Evolutionary conservation across 2,888 invertebrate species (phyloP), one percentile per base, ranked within the genome.

Genomic region (Aphidoletes aphidimyza): DNA sequence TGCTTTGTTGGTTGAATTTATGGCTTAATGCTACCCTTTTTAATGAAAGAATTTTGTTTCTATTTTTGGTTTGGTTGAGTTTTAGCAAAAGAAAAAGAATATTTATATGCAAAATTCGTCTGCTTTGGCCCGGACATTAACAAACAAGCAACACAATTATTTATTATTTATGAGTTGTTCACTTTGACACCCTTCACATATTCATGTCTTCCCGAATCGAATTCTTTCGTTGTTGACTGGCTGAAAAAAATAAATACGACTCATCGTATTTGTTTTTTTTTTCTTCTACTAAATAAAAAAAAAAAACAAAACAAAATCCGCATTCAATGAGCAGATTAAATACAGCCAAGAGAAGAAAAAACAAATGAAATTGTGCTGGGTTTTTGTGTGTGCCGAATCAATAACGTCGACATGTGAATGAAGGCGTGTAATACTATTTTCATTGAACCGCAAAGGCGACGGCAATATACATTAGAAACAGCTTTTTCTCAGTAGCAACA

Each of bases 101-200:
- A 2, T 17, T 17, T 2, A 47, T 47, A 19, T 42, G 11, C 11
- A 47, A 17, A 47, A 47, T 17, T 47, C 47, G 19, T 47, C 2
- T 47, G 47, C 19, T 47, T 47, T 11, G 9, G 47, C 19, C 11
- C 8, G 11, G 54, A 54, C 54, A 26, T 22, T 26, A 3, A 54
- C 26, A 19, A 22, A 49, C 49, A 49, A 49, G 3, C 49, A 49
- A 19, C 49, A n/a, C n/a, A 49, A 22, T 54, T 30, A 69, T 69
- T 69, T 69, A 30, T 69, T 69, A 69, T 69, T 69, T 30, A 69
- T 69, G 30, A 30, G 9, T 69, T 54, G 11, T 69, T 69, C 69
- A 69, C 8, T 69, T 69, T 26, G 34, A 34, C 69, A 69, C 34
- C 34, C 11, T 30, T 30, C 34, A 30, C 69, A 54, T 26, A 22